Evolutionary conservation across 1,140 invertebrate species (phyloP), one percentile per base, ranked within the genome.

Genomic region (Cepaea nemoralis): DNA sequence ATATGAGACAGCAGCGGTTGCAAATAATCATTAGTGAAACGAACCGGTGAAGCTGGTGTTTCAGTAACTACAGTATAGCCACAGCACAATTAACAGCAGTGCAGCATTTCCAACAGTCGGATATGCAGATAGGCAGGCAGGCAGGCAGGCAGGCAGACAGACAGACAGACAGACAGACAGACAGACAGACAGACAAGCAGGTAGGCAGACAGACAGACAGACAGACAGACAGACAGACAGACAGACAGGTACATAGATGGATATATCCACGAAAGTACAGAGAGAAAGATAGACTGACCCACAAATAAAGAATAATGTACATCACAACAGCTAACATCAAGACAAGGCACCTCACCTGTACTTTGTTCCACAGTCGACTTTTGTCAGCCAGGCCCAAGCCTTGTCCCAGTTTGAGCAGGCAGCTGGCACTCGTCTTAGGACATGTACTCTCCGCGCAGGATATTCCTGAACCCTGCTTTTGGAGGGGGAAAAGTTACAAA

Each of bases 401-500:
- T 84, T 85, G 82, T 88, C 87, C 87, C 87, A 88, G 82, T 86
- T 86, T 24, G 87, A 88, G 66, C 87, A 88, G 50, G 83, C 77
- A 19, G 87, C 85, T 27, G 87, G 87, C 27, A 88, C 82, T 35
- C 83, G 79, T 35, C 84, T 71, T 8, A 85, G 69, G 59, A 86
- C 83, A 22, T 83, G 82, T 6, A 88, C 81, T 35, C 84, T 85
- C 42, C 86, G 84, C 70, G 79, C 73, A 16, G 77, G 80, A 40
- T 67, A 59, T 31, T 33, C 59, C 67, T 83, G 81, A 27, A 85
- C 82, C 22, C 84, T 85, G 84, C 22, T 66, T 45, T 27, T 45
- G 10, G 33, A 16, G 59, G 24, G 27, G 45, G 19, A 55, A 71
- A 73, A 70, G 31, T 19, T 71, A 12, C 31, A 42, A 42, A 31